Conservation (phyloP, 2,113 vertebrate species). For the Isichthys henryi region DNA sequence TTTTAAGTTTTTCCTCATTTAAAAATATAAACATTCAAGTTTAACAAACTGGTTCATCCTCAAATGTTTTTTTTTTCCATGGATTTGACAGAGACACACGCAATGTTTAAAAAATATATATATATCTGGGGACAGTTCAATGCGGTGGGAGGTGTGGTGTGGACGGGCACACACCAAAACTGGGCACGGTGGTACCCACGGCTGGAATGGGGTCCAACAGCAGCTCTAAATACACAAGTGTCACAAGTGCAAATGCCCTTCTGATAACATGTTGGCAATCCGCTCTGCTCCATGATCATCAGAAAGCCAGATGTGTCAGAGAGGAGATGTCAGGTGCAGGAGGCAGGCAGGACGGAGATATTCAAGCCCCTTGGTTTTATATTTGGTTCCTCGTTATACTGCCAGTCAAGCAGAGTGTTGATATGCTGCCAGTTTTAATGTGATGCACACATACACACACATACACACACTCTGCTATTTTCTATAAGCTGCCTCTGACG, state of each 20-base stretch:
- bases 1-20: neutral
- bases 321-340: neutral
- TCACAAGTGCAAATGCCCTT: neutral
- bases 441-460: neutral
- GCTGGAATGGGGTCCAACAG: neutral
- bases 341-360: neutral
- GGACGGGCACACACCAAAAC: neutral
- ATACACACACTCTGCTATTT: neutral
- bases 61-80: neutral
- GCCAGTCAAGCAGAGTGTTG: neutral
- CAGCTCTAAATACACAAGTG: neutral
- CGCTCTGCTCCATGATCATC: neutral
- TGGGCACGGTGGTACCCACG: neutral
- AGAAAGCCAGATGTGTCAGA: neutral
- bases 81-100: slow-evolving; percentile 4
- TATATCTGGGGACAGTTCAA: neutral
- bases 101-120: neutral
- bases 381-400: neutral
- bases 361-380: neutral
- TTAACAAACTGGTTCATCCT: slow-evolving; percentile 1
- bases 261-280: neutral
- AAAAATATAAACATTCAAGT: slow-evolving; percentile 24
- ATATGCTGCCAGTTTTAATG: neutral
- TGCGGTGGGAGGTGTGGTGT: neutral
- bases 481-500: neutral